A percentile compares a stretch with the other conserved stretches of the same genome.
phyloP scores from a whole-genome alignment of 35 echinoderm and acorn worm species.

The Patiria miniata region DNA sequence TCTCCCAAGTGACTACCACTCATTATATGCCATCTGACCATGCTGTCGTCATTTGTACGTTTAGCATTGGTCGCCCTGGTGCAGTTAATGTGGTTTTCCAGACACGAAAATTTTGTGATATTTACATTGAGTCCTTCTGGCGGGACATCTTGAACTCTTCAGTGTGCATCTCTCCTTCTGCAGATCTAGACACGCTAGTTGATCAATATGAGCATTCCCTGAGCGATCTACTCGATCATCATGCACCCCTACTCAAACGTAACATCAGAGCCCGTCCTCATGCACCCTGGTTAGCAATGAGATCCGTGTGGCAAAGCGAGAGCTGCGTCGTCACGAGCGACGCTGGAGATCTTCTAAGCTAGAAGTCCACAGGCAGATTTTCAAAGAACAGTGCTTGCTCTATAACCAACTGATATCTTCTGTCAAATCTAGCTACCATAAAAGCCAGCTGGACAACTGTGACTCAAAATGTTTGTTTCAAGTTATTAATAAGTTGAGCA shows the following conservation, averaged over 20 bases:
- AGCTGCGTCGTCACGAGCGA: neutral
- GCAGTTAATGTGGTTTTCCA: neutral
- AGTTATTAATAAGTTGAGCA: neutral
- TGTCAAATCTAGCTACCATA: constrained; percentile 21
- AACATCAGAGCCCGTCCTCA: constrained; percentile 28
- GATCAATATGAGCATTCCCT: neutral
- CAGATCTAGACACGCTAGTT: neutral
- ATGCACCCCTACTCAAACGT: constrained; percentile 30
- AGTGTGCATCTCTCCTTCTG: neutral
- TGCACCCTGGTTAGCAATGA: constrained; percentile 54
- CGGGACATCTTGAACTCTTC: constrained; percentile 48
- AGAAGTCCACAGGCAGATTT: constrained; percentile 33
- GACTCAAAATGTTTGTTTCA: constrained; percentile 27
- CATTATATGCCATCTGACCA: neutral
- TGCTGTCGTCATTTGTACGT: neutral
- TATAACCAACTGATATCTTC: constrained; percentile 15
- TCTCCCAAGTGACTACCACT: neutral
- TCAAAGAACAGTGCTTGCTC: constrained; percentile 18
- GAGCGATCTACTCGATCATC: constrained; percentile 18
- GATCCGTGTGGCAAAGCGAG: neutral
- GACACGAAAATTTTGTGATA: neutral
- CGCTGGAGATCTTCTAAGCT: constrained; percentile 16
- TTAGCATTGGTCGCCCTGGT: neutral
- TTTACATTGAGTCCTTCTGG: constrained; percentile 31
- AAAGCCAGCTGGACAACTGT: constrained; percentile 9